Conservation (phyloP, 2,888 invertebrate genomes). For the Apodemia mormo region DNA sequence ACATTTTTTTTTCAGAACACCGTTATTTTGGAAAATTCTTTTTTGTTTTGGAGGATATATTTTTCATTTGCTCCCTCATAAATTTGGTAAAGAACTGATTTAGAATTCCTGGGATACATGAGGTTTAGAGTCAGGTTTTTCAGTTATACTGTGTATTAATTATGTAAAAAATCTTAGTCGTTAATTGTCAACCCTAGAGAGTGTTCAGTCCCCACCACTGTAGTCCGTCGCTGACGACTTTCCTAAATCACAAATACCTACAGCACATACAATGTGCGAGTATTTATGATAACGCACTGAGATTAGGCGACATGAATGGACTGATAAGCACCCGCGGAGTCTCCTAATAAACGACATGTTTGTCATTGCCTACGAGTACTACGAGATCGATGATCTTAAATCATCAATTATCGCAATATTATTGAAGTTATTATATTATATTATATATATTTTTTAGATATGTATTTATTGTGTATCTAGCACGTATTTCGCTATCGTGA, state of each 20-base stretch:
- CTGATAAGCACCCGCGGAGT: slow-evolving; percentile 38
- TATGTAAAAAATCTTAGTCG: not conserved
- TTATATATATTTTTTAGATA: slow-evolving; percentile 3
- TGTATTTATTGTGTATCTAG: not conserved
- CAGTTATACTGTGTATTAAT: too few species aligned
- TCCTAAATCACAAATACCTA: slow-evolving; percentile 24
- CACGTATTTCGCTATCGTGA: too few species aligned
- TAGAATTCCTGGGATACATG: too few species aligned
- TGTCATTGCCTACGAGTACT: slow-evolving; percentile 37
- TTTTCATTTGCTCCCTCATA: too few species aligned
- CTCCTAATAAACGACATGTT: slow-evolving; percentile 40
- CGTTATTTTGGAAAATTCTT: too few species aligned
- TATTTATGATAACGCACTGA: slow-evolving; percentile 39
- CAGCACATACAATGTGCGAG: slow-evolving; percentile 36
- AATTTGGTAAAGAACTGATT: too few species aligned
- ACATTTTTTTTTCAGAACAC: too few species aligned
- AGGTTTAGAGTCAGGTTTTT: too few species aligned
- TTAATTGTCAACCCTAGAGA: not conserved
- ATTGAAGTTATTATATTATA: slow-evolving; percentile 1
- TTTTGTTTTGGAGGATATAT: too few species aligned
- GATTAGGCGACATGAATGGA: slow-evolving; percentile 43
- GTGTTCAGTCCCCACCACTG: slow-evolving; percentile 33
- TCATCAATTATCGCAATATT: slow-evolving; percentile 5
- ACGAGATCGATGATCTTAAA: slow-evolving; percentile 34
- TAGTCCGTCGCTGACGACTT: slow-evolving; percentile 29